These are phyloP conservation scores for Prionace glauca DNA, from an alignment of 2,797 vertebrate genomes.

Conservation along the genomic window DNA sequence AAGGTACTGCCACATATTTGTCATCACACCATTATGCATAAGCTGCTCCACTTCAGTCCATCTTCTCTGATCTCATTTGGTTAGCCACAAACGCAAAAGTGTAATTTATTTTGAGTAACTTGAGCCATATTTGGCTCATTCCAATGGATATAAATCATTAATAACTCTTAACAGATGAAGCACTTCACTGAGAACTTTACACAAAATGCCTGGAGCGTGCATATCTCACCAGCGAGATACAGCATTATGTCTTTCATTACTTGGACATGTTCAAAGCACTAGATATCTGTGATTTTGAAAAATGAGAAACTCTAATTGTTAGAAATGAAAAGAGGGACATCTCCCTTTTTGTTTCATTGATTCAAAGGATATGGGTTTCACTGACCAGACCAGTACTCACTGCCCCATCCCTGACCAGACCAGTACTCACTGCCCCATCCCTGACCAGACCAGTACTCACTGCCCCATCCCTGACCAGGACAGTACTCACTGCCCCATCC, in stretches of 20 bases:
- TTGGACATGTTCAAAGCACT: not conserved
- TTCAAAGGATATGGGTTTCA: too few relatives aligned
- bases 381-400: too few relatives aligned
- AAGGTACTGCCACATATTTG: not conserved
- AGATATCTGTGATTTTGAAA: not conserved
- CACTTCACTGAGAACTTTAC: not conserved
- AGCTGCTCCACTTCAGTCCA: not conserved
- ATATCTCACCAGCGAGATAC: not conserved
- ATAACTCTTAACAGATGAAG: not conserved
- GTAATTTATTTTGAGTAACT: not conserved
- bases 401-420: too few relatives aligned
- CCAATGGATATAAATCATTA: not conserved
- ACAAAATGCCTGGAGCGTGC: not conserved
- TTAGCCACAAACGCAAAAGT: not conserved
- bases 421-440: too few relatives aligned
- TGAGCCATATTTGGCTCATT: not conserved
- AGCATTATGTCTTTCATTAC: not conserved
- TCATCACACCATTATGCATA: not conserved
- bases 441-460: too few relatives aligned
- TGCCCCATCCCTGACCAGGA: too few relatives aligned
- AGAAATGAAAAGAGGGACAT: not conserved
- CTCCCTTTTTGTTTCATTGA: too few relatives aligned
- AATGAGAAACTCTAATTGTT: not conserved
- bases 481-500: too few relatives aligned
- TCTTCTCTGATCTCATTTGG: slow-evolving; percentile 12